Percentiles rank a stretch among this genome's conserved stretches.
Conservation (phyloP, 2,888 invertebrate genomes). For the Pandemis heparana region DNA sequence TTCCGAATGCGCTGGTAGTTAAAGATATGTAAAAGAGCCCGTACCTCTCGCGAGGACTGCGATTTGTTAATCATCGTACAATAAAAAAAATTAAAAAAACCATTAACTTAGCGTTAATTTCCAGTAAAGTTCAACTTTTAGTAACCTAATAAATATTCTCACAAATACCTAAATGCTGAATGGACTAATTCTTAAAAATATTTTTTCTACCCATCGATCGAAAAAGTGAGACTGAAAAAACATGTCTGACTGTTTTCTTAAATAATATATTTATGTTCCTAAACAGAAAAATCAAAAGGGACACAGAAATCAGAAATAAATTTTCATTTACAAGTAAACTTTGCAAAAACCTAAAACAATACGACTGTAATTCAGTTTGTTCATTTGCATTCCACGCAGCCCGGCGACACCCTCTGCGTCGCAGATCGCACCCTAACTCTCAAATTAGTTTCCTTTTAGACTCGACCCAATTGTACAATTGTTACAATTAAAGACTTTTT, state of each 20-base stretch:
- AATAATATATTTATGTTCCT: not conserved
- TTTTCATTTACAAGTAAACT: conserved; percentile 27
- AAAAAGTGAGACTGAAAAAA: not conserved
- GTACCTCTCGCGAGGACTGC: too few species aligned
- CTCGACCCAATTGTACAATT: conserved; percentile 33
- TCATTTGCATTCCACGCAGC: conserved; percentile 39
- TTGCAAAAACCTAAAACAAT: conserved; percentile 38
- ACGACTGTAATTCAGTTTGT: conserved; percentile 39
- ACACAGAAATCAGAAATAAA: conserved; percentile 14
- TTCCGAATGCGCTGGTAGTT: too few species aligned
- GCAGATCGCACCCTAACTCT: conserved; percentile 34
- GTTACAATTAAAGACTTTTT: conserved; percentile 36
- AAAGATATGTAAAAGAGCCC: too few species aligned
- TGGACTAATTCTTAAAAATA: too few species aligned
- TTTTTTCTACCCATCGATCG: not conserved
- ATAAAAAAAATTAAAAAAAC: too few species aligned
- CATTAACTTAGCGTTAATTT: too few species aligned
- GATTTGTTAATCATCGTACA: too few species aligned
- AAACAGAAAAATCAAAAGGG: conserved; percentile 9
- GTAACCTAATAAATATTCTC: too few species aligned
- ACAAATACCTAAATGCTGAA: too few species aligned
- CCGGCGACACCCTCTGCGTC: conserved; percentile 25
- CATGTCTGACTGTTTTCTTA: not conserved
- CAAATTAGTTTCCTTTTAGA: conserved; percentile 41
- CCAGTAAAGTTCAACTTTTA: too few species aligned